phyloP scores from a whole-genome alignment of 1,140 invertebrate species.

The Papilio glaucus region DNA sequence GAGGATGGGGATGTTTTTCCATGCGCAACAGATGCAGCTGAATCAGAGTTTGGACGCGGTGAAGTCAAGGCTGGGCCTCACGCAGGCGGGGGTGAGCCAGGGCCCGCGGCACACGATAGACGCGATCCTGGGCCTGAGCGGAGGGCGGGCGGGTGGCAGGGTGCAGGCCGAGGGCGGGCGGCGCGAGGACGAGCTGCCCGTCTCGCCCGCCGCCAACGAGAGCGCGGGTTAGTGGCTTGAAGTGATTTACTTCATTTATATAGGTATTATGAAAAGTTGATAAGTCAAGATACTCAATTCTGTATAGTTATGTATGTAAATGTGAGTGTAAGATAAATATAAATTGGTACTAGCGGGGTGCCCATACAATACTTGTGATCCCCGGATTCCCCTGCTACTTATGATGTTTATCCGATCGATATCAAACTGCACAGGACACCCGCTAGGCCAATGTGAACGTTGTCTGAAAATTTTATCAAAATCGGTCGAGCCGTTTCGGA shows the following conservation, averaged over 20 bases:
- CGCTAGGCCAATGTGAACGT: too few relatives aligned
- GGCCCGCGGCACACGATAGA: constrained; percentile 78
- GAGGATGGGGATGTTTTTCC: constrained; percentile 80
- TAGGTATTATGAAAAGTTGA: too few relatives aligned
- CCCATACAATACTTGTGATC: too few relatives aligned
- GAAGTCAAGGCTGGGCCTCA: constrained; percentile 68
- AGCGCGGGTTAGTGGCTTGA: constrained; percentile 69
- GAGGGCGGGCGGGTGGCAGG: constrained; percentile 56
- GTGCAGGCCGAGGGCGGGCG: constrained; percentile 65
- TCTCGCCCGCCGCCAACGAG: constrained; percentile 73
- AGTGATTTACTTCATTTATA: not conserved
- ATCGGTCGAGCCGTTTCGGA: too few relatives aligned
- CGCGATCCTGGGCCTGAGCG: constrained; percentile 75
- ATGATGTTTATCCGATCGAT: too few relatives aligned
- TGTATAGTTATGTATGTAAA: too few relatives aligned
- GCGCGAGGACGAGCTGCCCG: constrained; percentile 67
- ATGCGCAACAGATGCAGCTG: constrained; percentile 76
- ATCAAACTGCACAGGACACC: too few relatives aligned
- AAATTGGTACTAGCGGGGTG: too few relatives aligned
- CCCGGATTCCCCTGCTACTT: too few relatives aligned
- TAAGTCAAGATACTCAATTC: too few relatives aligned
- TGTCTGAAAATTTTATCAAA: too few relatives aligned
- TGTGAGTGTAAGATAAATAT: too few relatives aligned
- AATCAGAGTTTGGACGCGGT: constrained; percentile 75
- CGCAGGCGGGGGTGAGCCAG: constrained; percentile 69